A percentile compares a stretch with the other conserved stretches of the same genome.
Conservation (phyloP, 2,113 vertebrate genomes). For the Danionella cerebrum region DNA sequence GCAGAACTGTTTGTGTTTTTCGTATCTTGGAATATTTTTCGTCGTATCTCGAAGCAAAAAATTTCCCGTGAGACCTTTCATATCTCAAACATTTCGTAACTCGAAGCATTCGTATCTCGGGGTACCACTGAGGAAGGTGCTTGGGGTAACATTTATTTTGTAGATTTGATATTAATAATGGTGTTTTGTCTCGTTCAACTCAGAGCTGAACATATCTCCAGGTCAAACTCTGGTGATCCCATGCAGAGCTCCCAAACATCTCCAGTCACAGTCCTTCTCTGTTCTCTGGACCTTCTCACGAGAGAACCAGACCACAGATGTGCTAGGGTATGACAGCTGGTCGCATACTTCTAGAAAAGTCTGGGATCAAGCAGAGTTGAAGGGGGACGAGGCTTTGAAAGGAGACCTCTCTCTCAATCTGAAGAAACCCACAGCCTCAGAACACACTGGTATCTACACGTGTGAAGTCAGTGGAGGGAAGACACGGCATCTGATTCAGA, state of each 20-base stretch:
- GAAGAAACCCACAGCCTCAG: background rate
- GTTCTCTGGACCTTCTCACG: slow-evolving; percentile 36
- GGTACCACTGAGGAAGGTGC: too few species aligned
- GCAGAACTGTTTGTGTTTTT: too few species aligned
- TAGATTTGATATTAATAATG: background rate
- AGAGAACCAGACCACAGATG: background rate
- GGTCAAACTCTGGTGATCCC: slow-evolving; percentile 32
- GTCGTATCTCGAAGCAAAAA: too few species aligned
- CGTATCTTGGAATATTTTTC: too few species aligned
- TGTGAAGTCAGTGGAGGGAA: slow-evolving; percentile 20
- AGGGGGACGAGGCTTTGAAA: background rate
- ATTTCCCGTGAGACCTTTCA: too few species aligned
- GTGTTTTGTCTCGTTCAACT: background rate
- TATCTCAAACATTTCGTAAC: too few species aligned
- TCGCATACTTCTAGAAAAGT: background rate
- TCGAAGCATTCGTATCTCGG: too few species aligned
- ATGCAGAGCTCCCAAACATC: slow-evolving; percentile 25
- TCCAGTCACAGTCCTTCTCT: slow-evolving; percentile 27
- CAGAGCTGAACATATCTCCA: slow-evolving; percentile 14
- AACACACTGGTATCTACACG: slow-evolving; percentile 33
- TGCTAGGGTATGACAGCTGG: slow-evolving; percentile 30
- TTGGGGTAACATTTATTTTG: too few species aligned
- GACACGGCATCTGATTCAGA: slow-evolving; percentile 20
- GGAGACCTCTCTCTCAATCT: slow-evolving; percentile 36
- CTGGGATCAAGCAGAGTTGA: slow-evolving; percentile 8